Base-by-base conservation (phyloP, 2,888 invertebrate genomes). In the Prosopocoilus inquinatus region DNA sequence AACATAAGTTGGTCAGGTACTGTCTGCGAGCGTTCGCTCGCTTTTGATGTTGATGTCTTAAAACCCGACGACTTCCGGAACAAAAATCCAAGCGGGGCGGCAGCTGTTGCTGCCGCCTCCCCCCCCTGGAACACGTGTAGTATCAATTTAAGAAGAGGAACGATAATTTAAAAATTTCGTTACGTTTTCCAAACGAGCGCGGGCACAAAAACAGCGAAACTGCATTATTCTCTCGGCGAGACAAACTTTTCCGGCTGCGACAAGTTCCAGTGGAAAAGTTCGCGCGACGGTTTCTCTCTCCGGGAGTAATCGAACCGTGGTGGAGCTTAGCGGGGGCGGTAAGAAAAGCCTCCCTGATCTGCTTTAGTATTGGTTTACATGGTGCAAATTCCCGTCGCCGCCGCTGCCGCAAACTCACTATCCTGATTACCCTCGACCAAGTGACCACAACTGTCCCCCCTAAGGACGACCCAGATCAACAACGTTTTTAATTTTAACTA, bases 311-410 rank as follows among this genome's bases (percentile, higher is more conserved):
- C 53, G 53, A 57, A 53, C 53, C 53, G 53, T 53, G 47, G 49
- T 47, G 50, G 44, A 33, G 53, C 47, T 51, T 47, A 47, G 43
- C 35, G 46, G 46, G 50, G 44, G 47, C 47, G 58, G 59, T 55
- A 58, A 52, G 59, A 55, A 61, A 60, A 61, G 56, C 63, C 57
- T 44, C 58, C 50, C 51, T 60, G 63, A 63, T 63, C 58, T 63
- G 61, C 60, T 63, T 63, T 63, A 58, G 58, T 60, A 55, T 58
- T 55, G 61, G 63, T 61, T n/a, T 63, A 55, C 59, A 58, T 57
- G 58, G 63, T 63, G 63, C 63, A 63, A 63, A 63, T 63, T 63
- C 63, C 58, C 55, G 57, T 54, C 55, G 57, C 62, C 57, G 58
- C 58, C 55, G 57, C 56, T 53, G 57, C 62, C 57, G 58, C 55